Evolutionary conservation across 2,888 invertebrate genomes (phyloP).

Genomic region (Pyrrhia umbra): DNA sequence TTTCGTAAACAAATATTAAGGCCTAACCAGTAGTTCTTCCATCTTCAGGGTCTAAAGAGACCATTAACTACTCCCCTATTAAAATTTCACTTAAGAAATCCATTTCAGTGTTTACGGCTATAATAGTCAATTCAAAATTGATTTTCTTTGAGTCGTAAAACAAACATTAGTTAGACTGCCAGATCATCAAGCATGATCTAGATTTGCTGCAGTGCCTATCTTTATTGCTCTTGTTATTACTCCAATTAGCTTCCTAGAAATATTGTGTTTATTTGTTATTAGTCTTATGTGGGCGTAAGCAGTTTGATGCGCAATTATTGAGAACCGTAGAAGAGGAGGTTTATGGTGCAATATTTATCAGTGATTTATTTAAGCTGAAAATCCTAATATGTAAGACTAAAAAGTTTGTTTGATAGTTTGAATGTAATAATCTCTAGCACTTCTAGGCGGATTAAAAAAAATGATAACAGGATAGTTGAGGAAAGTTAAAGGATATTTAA

Average conservation of each 20-base stretch:
- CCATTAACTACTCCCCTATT: background rate
- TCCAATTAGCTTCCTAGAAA: conserved; percentile 42
- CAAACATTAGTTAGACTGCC: conserved; percentile 19
- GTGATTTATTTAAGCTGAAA: too few species aligned
- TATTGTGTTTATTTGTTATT: background rate
- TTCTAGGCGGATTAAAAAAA: too few species aligned
- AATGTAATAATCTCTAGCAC: too few species aligned
- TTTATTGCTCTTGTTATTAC: conserved; percentile 35
- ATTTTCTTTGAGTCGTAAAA: conserved; percentile 28
- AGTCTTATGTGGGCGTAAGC: background rate
- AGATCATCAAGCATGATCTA: conserved; percentile 34
- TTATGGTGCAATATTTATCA: too few species aligned
- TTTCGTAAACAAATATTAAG: background rate
- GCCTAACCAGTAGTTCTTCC: too few species aligned
- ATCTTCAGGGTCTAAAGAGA: background rate
- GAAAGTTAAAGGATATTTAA: too few species aligned
- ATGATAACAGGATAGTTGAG: too few species aligned
- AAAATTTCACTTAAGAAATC: background rate
- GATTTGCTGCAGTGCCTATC: conserved; percentile 31
- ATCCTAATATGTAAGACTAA: too few species aligned
- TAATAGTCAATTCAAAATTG: conserved; percentile 7
- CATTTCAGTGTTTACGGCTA: background rate
- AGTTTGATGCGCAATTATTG: background rate
- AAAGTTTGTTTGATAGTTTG: too few species aligned
- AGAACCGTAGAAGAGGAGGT: too few species aligned